Percentiles rank a stretch among this genome's conserved stretches.
Evolutionary conservation across 37 sponge, comb jelly and placozoan species (phyloP).

Genomic region (Haliclona indistincta): DNA sequence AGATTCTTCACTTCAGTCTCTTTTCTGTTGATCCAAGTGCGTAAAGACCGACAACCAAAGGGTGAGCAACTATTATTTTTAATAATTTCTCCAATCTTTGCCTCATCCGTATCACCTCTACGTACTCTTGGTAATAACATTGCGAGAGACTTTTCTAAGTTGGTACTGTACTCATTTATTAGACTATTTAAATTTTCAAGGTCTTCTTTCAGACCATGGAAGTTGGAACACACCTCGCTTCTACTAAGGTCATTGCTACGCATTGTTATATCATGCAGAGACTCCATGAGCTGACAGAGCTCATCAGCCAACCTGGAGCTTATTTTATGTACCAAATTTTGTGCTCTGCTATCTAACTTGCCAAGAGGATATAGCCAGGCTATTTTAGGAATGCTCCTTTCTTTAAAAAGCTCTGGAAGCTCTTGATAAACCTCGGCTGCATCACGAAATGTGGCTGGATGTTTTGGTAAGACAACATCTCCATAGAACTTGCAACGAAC

Average conservation of each 20-base stretch:
- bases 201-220: slow-evolving; percentile 8
- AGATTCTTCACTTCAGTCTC: slow-evolving; percentile 29
- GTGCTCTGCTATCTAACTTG: slow-evolving; percentile 13
- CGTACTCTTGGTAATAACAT: slow-evolving; percentile 14
- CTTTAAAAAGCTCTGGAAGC: slow-evolving; percentile 2
- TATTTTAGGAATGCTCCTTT: slow-evolving; percentile 15
- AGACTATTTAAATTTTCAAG: neutral
- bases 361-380: slow-evolving; percentile 19
- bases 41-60: neutral
- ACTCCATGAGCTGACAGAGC: slow-evolving; percentile 14
- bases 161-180: slow-evolving; percentile 1
- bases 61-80: neutral
- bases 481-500: slow-evolving; percentile 32
- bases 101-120: slow-evolving; percentile 19
- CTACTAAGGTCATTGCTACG: slow-evolving; percentile 20
- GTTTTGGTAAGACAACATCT: slow-evolving; percentile 2
- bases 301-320: neutral
- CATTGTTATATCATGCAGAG: slow-evolving; percentile 6
- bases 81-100: slow-evolving; percentile 19
- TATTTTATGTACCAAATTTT: slow-evolving; percentile 1
- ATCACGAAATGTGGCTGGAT: slow-evolving; percentile 28
- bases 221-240: neutral
- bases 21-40: slow-evolving; percentile 14
- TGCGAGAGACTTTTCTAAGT: slow-evolving; percentile 14
- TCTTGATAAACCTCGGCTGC: slow-evolving; percentile 9